These are phyloP conservation scores for Flexamia atlantica DNA, from an alignment of 2,888 invertebrate genomes.

Conservation along the genomic window DNA sequence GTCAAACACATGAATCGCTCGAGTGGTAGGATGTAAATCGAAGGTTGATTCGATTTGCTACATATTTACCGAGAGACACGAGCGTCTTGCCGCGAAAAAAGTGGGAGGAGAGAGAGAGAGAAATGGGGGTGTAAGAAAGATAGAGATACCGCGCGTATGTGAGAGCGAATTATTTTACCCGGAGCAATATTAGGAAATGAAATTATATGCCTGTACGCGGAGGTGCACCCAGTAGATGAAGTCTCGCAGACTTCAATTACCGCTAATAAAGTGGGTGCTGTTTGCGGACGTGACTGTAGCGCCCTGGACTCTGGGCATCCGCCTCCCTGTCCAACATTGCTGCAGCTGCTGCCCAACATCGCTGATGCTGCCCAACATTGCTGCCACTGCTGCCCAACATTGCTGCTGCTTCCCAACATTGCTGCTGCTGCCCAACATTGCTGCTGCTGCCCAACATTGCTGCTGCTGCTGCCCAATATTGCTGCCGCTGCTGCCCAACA, in stretches of 20 bases:
- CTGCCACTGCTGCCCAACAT: too few relatives aligned
- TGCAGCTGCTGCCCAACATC: too few relatives aligned
- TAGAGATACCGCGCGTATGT: constrained; percentile 12
- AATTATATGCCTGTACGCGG: constrained; percentile 53
- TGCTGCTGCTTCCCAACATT: too few relatives aligned
- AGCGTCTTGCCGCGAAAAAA: neutral
- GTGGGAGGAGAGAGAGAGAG: neutral
- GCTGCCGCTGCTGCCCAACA: too few relatives aligned
- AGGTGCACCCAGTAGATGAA: constrained; percentile 46
- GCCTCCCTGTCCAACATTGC: too few relatives aligned
- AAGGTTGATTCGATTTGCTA: constrained; percentile 48
- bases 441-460: too few relatives aligned
- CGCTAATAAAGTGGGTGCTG: constrained; percentile 45
- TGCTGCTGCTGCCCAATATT: too few relatives aligned
- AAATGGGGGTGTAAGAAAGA: neutral
- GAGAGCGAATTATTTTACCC: constrained; percentile 52
- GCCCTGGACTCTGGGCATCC: neutral
- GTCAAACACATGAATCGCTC: constrained; percentile 32
- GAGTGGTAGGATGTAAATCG: constrained; percentile 38
- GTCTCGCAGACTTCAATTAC: constrained; percentile 56
- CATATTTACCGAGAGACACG: constrained; percentile 1
- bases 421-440: too few relatives aligned
- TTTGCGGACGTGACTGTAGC: constrained; percentile 43
- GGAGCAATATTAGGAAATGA: constrained; percentile 57
- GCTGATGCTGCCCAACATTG: too few relatives aligned